These are phyloP conservation scores for Craseonycteris thonglongyai DNA, from an alignment of 2,113 vertebrate genomes.

Conservation along the genomic window DNA sequence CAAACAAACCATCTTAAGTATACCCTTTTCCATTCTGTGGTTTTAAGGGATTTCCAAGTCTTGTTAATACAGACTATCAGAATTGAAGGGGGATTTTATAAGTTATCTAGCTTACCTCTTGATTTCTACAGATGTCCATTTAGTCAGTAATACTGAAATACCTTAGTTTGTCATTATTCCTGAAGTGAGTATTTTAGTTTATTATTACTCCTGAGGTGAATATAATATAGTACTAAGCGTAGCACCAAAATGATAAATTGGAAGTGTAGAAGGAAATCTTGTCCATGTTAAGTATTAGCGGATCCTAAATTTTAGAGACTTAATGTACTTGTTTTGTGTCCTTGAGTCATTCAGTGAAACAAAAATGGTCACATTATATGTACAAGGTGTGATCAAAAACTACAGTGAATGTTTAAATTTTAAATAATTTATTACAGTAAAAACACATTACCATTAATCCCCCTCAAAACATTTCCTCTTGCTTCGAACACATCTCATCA, in stretches of 20 bases:
- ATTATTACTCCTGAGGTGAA: slow-evolving; percentile 10
- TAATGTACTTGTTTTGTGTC: not conserved
- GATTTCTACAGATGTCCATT: slow-evolving; percentile 32
- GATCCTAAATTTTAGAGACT: not conserved
- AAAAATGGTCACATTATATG: not conserved
- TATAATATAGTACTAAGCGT: not conserved
- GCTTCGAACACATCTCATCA: no score
- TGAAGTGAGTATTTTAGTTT: not conserved
- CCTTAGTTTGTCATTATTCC: not conserved
- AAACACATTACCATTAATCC: no score
- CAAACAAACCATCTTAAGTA: not conserved
- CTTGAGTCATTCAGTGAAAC: not conserved
- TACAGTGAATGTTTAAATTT: no score
- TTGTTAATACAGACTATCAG: slow-evolving; percentile 28
- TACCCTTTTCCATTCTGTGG: slow-evolving; percentile 26
- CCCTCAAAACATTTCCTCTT: no score
- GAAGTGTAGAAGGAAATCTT: not conserved
- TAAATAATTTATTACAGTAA: no score
- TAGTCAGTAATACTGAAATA: not conserved
- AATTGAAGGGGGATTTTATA: slow-evolving; percentile 31
- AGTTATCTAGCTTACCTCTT: not conserved
- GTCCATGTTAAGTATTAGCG: not conserved
- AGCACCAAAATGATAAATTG: not conserved
- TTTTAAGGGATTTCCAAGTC: slow-evolving; percentile 51
- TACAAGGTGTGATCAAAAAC: no score